These are phyloP conservation scores for Borostomias antarcticus DNA, from an alignment of 2,797 vertebrate genomes.

Conservation along the genomic window DNA sequence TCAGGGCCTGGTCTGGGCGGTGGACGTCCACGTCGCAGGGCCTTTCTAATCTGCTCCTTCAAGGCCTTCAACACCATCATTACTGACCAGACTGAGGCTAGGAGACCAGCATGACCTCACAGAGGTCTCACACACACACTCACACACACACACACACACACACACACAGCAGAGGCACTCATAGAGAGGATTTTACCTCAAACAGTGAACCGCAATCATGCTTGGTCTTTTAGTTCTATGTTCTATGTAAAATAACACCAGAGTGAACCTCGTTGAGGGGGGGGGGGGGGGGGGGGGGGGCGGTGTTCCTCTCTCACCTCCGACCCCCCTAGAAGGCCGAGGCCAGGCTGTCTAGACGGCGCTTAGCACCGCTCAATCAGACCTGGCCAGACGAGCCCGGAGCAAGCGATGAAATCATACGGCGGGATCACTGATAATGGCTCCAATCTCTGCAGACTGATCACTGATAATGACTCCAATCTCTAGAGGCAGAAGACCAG, in stretches of 20 bases:
- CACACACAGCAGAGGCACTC: slow-evolving; percentile 22
- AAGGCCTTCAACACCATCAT: too few species aligned
- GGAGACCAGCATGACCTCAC: not conserved
- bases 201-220: slow-evolving; percentile 74
- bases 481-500: too few species aligned
- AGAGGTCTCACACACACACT: slow-evolving; percentile 9
- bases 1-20: too few species aligned
- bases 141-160: slow-evolving; percentile 4
- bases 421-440: slow-evolving; percentile 6
- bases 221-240: slow-evolving; percentile 79
- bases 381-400: slow-evolving; percentile 19
- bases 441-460: slow-evolving; percentile 18
- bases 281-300: slow-evolving; percentile 20
- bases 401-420: slow-evolving; percentile 27
- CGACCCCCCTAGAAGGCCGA: not conserved
- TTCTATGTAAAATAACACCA: slow-evolving; percentile 69
- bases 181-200: slow-evolving; percentile 52
- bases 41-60: too few species aligned
- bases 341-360: slow-evolving; percentile 21
- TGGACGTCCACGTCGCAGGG: too few species aligned
- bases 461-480: slow-evolving; percentile 18
- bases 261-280: slow-evolving; percentile 31
- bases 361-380: slow-evolving; percentile 25
- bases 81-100: not conserved
- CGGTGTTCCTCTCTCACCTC: slow-evolving; percentile 16